Evolutionary conservation across 2,888 invertebrate genomes (phyloP).

Genomic region (Drosophila parthenogenetica): DNA sequence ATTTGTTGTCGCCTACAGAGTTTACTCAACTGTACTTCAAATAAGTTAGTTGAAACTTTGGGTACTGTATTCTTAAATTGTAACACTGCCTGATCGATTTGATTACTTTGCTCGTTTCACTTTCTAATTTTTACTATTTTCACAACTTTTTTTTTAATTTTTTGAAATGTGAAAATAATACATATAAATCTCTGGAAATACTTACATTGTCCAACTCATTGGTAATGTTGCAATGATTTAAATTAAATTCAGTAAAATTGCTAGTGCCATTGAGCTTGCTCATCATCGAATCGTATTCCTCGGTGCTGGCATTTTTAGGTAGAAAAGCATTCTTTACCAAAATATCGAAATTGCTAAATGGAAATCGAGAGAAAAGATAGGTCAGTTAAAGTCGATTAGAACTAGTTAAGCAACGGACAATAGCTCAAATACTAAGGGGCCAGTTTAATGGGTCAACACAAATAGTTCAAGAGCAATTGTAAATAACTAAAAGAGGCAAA

Average conservation of each 20-base stretch:
- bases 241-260: conserved; percentile 83
- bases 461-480: conserved; percentile 71
- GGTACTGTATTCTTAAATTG: too few species aligned
- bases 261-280: conserved; percentile 81
- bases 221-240: conserved; percentile 90
- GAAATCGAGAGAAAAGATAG: neutral
- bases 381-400: conserved; percentile 41
- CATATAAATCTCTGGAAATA: conserved; percentile 5
- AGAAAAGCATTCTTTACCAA: conserved; percentile 82
- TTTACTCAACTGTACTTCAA: too few species aligned
- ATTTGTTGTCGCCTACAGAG: too few species aligned
- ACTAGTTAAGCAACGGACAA: conserved; percentile 16
- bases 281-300: conserved; percentile 87
- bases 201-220: conserved; percentile 91
- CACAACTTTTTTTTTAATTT: too few species aligned
- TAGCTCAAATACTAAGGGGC: conserved; percentile 25
- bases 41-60: too few species aligned
- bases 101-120: too few species aligned
- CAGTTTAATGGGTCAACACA: conserved; percentile 40
- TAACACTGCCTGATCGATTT: too few species aligned
- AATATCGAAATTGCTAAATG: conserved; percentile 86
- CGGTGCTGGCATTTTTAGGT: conserved; percentile 86
- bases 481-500: conserved; percentile 49
- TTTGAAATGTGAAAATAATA: neutral
- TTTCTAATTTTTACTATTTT: too few species aligned